phyloP scores from a whole-genome alignment of 2,113 vertebrate species.

The Phyllopteryx taeniolatus region DNA sequence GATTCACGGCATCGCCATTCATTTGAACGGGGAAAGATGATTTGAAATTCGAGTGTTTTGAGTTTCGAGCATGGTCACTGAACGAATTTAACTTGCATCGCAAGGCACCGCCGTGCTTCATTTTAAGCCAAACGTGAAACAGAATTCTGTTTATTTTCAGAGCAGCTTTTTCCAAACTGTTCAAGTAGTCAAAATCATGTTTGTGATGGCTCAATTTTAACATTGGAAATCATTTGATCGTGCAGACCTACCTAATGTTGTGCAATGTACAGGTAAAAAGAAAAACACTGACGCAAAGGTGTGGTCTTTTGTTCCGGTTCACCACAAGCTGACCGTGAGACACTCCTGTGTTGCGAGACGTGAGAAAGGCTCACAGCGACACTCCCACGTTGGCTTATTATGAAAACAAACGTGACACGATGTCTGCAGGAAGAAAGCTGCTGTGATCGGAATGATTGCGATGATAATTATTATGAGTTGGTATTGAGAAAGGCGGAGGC shows the following conservation, averaged over 20 bases:
- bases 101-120: too few species aligned
- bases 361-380: constrained; percentile 20
- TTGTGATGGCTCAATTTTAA: too few species aligned
- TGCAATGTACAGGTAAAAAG: not conserved
- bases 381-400: constrained; percentile 43
- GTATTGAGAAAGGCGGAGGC: not conserved
- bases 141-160: too few species aligned
- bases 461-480: not conserved
- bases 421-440: not conserved
- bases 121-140: too few species aligned
- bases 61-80: too few species aligned
- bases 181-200: too few species aligned
- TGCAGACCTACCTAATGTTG: not conserved
- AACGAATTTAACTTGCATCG: too few species aligned
- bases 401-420: constrained; percentile 51
- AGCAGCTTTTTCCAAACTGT: too few species aligned
- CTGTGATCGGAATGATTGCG: not conserved
- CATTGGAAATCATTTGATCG: not conserved
- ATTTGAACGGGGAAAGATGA: too few species aligned
- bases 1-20: too few species aligned
- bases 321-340: not conserved
- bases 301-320: not conserved
- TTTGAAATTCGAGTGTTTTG: too few species aligned
- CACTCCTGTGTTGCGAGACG: constrained; percentile 8
- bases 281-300: not conserved